A percentile compares a stretch with the other conserved stretches of the same genome.
phyloP scores from a whole-genome alignment of 2,797 vertebrate species.

The Crenuchus spilurus region DNA sequence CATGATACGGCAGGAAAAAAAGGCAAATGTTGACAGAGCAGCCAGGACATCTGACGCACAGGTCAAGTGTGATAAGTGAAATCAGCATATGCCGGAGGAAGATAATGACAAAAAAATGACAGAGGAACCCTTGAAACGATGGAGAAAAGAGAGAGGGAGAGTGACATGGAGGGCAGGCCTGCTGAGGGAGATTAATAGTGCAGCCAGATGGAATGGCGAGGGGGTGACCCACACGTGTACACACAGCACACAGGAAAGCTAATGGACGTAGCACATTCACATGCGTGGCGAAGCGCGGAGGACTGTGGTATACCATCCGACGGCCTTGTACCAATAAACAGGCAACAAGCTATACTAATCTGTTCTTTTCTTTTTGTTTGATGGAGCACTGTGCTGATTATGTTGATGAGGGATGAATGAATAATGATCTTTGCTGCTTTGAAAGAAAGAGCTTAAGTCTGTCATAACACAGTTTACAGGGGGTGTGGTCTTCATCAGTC shows the following conservation, averaged over 20 bases:
- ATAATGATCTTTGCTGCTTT: slow-evolving; percentile 25
- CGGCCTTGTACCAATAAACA: background rate
- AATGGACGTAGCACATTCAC: slow-evolving; percentile 14
- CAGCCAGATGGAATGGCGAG: slow-evolving; percentile 73
- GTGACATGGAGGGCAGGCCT: slow-evolving; percentile 73
- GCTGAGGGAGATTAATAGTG: slow-evolving; percentile 75
- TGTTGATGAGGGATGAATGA: slow-evolving; percentile 33
- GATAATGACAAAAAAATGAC: slow-evolving; percentile 78
- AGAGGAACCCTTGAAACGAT: slow-evolving; percentile 71
- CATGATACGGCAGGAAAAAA: background rate
- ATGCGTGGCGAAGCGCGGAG: slow-evolving; percentile 15
- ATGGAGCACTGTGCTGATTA: slow-evolving; percentile 45
- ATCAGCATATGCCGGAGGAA: slow-evolving; percentile 77
- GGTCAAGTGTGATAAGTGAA: slow-evolving; percentile 77
- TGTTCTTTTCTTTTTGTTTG: slow-evolving; percentile 35
- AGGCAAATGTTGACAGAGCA: slow-evolving; percentile 21
- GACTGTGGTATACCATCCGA: background rate
- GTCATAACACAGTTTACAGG: slow-evolving; percentile 21
- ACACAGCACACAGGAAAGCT: slow-evolving; percentile 56
- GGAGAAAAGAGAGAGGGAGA: slow-evolving; percentile 59
- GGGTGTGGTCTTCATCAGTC: slow-evolving; percentile 38
- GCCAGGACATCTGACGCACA: slow-evolving; percentile 64
- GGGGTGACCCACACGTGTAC: slow-evolving; percentile 68
- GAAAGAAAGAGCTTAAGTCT: slow-evolving; percentile 17
- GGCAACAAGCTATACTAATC: slow-evolving; percentile 22